A percentile compares a stretch with the other conserved stretches of the same genome.
Conservation (phyloP, 2,797 vertebrate species). For the Hyperoplus immaculatus region DNA sequence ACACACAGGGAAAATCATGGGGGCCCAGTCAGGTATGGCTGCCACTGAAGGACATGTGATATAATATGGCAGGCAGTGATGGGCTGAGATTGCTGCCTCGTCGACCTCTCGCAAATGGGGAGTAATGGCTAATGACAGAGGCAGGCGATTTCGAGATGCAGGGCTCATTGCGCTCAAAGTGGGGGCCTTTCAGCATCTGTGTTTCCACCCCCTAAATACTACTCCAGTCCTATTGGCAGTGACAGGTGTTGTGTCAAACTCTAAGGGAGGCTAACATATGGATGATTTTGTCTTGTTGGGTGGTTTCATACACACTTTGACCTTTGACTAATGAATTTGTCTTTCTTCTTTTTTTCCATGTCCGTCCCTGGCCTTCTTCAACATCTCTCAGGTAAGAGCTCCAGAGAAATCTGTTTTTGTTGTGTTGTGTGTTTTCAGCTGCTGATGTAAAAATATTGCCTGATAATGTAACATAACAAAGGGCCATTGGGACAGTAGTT, state of each 20-base stretch:
- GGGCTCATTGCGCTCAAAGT: conserved; percentile 52
- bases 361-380: conserved; percentile 7
- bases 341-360: conserved; percentile 50
- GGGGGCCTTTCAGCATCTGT: conserved; percentile 43
- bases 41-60: conserved; percentile 55
- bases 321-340: conserved; percentile 49
- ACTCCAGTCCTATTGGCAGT: conserved; percentile 8
- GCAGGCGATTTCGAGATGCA: conserved; percentile 37
- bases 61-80: conserved; percentile 30
- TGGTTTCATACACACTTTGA: conserved; percentile 36
- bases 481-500: not conserved
- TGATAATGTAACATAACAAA: not conserved
- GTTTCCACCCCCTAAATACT: conserved; percentile 38
- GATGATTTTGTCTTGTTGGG: conserved; percentile 30
- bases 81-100: conserved; percentile 41
- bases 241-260: conserved; percentile 38
- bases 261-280: conserved; percentile 19
- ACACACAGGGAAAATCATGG: conserved; percentile 47
- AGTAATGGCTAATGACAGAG: conserved; percentile 64
- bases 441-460: not conserved
- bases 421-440: not conserved
- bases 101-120: conserved; percentile 54
- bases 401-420: not conserved
- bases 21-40: conserved; percentile 33
- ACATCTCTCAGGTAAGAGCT: conserved; percentile 69